Evolutionary conservation across 2,888 invertebrate genomes (phyloP), one percentile per base, ranked within the genome.

Genomic region (Amphiduros pacificus): DNA sequence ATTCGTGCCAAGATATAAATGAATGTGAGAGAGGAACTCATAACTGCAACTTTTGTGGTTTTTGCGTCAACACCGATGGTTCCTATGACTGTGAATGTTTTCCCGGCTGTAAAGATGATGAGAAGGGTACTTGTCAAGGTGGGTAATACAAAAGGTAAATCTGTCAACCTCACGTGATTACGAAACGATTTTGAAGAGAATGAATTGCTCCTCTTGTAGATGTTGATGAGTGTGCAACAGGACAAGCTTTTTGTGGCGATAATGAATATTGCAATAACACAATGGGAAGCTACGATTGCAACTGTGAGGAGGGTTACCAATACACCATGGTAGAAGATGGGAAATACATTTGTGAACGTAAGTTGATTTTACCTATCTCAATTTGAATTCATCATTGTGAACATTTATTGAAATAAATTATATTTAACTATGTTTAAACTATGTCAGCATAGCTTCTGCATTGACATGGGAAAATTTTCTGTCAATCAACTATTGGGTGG

Each of bases 261-360:
- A 53, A 53, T 14, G 53, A 24, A n/a, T 6, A 14, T 53, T 53
- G 53, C 24, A 27, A 6, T 22, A 53, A 53, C 31, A 29, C 31
- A 6, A 27, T 11, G 9, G 53, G 53, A 29, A 53, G 53, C 31
- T 53, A 22, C 31, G 26, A 11, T 24, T 53, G 53, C 24, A 14
- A 14, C 41, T 63, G 63, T 36, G 28, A 51, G 27, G 52, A 44
- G 14, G 61, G 61, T 22, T 63, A 63, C 54, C 26, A 50, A 11
- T 11, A 17, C 9, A 36, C 17, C 9, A 9, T 36, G 11, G 11
- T 36, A 11, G 36, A 9, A 36, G 17, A 36, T 36, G 11, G 9
- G 11, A 36, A 36, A 17, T 36, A 36, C 36, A 36, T 9, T 11
- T 36, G 36, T 36, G 36, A 36, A 9, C 9, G 36, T 36, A 36